Evolutionary conservation across 2,888 invertebrate genomes (phyloP).

Genomic region (Perdita meconis): DNA sequence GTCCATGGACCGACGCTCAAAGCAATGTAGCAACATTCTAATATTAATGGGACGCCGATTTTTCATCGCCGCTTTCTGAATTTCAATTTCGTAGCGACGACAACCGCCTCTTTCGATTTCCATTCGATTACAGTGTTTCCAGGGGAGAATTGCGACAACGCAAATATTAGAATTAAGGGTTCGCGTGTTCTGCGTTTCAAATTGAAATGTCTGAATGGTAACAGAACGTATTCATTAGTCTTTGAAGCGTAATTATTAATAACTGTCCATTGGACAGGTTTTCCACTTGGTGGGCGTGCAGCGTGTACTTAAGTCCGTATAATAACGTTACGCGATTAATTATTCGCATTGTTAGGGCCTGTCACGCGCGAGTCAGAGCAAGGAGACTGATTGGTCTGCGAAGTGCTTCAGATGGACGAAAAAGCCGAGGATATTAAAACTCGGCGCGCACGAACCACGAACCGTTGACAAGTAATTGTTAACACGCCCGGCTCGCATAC

Average conservation of each 20-base stretch:
- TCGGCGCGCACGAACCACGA: too few relatives aligned
- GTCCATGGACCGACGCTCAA: constrained; percentile 17
- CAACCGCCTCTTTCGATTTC: constrained; percentile 13
- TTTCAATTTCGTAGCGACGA: constrained; percentile 10
- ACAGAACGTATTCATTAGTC: constrained; percentile 41
- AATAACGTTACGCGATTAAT: constrained; percentile 65
- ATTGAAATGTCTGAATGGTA: constrained; percentile 40
- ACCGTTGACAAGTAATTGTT: too few relatives aligned
- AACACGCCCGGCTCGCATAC: neutral
- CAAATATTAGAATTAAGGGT: constrained; percentile 57
- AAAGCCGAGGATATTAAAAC: too few relatives aligned
- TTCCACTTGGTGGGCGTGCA: constrained; percentile 45
- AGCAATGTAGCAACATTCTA: constrained; percentile 29
- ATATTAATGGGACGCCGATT: constrained; percentile 44
- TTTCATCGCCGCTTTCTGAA: constrained; percentile 35
- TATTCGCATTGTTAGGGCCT: constrained; percentile 64
- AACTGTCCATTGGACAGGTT: constrained; percentile 49
- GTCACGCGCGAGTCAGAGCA: constrained; percentile 18
- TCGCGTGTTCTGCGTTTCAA: constrained; percentile 37
- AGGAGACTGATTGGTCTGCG: constrained; percentile 11
- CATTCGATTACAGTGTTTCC: neutral
- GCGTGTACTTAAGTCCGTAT: constrained; percentile 40
- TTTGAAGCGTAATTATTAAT: constrained; percentile 67
- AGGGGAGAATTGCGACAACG: constrained; percentile 11
- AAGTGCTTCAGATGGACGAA: neutral